Conservation (phyloP, 1,140 invertebrate genomes). For the Zophobas morio region DNA sequence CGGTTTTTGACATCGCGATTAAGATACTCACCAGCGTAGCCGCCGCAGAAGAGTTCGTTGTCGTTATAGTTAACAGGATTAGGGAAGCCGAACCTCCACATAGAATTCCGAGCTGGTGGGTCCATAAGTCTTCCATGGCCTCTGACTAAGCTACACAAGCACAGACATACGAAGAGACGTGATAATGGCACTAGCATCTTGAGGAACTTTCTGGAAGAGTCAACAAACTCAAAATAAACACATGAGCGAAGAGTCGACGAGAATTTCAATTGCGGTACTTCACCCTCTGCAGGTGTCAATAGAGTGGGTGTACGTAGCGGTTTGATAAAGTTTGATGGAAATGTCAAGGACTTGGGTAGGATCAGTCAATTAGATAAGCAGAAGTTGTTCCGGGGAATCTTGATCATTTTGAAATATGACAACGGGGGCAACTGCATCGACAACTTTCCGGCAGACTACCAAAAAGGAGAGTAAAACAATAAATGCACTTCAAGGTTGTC, state of each 20-base stretch:
- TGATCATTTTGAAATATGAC: neutral
- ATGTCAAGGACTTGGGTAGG: slow-evolving; percentile 19
- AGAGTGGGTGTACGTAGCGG: neutral
- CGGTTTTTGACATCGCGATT: neutral
- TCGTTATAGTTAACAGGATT: slow-evolving; percentile 96
- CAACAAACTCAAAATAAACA: slow-evolving; percentile 19
- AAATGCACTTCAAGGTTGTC: slow-evolving; percentile 19
- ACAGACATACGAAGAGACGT: slow-evolving; percentile 15
- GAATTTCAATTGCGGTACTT: slow-evolving; percentile 23
- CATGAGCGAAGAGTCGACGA: neutral
- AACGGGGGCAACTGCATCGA: slow-evolving; percentile 2
- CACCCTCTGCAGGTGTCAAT: neutral
- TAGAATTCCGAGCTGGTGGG: slow-evolving; percentile 90
- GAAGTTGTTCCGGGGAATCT: neutral
- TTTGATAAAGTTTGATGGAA: slow-evolving; percentile 9
- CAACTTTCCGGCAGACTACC: slow-evolving; percentile 16
- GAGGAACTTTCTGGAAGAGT: slow-evolving; percentile 39
- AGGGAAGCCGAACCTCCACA: slow-evolving; percentile 94
- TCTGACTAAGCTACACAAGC: slow-evolving; percentile 13
- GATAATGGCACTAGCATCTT: slow-evolving; percentile 29
- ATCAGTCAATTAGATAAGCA: neutral
- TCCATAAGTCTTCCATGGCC: slow-evolving; percentile 91
- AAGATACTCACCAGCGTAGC: slow-evolving; percentile 79
- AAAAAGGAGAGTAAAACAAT: slow-evolving; percentile 8
- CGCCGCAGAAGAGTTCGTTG: slow-evolving; percentile 87